Base-by-base conservation (phyloP, 2,888 invertebrate genomes). In the Gandaritis pyraliata region DNA sequence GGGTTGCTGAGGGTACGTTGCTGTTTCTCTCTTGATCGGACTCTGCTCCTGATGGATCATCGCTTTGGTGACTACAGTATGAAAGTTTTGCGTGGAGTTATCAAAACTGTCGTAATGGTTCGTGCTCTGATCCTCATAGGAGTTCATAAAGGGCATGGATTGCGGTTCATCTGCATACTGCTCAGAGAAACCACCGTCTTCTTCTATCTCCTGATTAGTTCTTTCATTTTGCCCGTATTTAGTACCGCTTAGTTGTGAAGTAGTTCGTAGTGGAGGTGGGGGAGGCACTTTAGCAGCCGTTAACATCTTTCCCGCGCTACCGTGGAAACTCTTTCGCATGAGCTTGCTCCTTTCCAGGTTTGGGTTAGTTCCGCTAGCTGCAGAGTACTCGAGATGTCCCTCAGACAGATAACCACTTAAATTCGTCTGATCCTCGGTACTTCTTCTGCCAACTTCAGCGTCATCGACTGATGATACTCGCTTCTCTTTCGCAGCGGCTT, bases 271-370 rank as follows among this genome's bases (percentile, higher is more conserved):
- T 54, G 97, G 97, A 51, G 96, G 96, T 12, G 97, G 97, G 11
- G 96, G 96, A 2, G 96, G 96, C 15, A 97, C 97, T 89, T 97
- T 97, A 15, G 96, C 96, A 59, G 95, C 95, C 13, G 96, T 96
- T 66, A 97, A 83, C 74, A 96, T 95, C 79, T 97, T 96, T 0
- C 96, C 96, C 30, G 95, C 95, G 78, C 96, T 97, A 45, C 96
- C 96, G 77, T 97, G 97, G 82, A 97, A 97, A 83, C 97, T 97
- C 81, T 97, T 97, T 72, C 97, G 93, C 97, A 97, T 97, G 61
- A 97, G 89, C 77, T 96, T 96, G 84, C 97, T 97, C 66, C 96
- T 94, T 81, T 97, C 97, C 57, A 97, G 92, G 82, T 97, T 97
- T 0, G 97, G 96, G 85, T 97, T 96, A 33, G 95, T 94, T 36